phyloP scores from a whole-genome alignment of 2,888 invertebrate species.

The Atherix ibis region DNA sequence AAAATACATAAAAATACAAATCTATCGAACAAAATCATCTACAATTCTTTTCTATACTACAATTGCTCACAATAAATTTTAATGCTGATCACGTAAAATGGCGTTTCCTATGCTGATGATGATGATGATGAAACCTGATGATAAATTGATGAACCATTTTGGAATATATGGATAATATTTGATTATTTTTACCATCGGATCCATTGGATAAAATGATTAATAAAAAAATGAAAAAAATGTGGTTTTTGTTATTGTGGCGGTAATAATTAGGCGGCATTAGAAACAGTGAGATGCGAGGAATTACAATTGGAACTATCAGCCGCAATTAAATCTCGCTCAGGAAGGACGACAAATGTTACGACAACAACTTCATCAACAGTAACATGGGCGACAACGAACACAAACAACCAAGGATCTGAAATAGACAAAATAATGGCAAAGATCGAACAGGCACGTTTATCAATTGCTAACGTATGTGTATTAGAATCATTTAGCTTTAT shows the following conservation, averaged over 20 bases:
- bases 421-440: slow-evolving; percentile 91
- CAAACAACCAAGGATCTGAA: slow-evolving; percentile 47
- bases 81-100: too few species aligned
- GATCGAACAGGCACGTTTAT: slow-evolving; percentile 55
- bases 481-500: slow-evolving; percentile 12
- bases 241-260: slow-evolving; percentile 3
- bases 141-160: too few species aligned
- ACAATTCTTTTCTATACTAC: too few species aligned
- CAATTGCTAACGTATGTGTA: slow-evolving; percentile 27
- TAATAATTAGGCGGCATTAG: slow-evolving; percentile 40
- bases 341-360: slow-evolving; percentile 29
- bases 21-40: too few species aligned
- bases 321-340: slow-evolving; percentile 40
- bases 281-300: slow-evolving; percentile 69
- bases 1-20: too few species aligned
- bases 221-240: slow-evolving; percentile 1
- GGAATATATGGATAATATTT: too few species aligned
- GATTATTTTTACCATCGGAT: too few species aligned
- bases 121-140: too few species aligned
- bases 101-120: too few species aligned
- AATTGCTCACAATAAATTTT: too few species aligned
- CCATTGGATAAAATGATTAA: too few species aligned
- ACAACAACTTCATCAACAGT: slow-evolving; percentile 26
- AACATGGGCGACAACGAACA: slow-evolving; percentile 32
- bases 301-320: slow-evolving; percentile 73